Evolutionary conservation across 2,797 vertebrate species (phyloP).

Genomic region (Threskiornis aethiopicus): DNA sequence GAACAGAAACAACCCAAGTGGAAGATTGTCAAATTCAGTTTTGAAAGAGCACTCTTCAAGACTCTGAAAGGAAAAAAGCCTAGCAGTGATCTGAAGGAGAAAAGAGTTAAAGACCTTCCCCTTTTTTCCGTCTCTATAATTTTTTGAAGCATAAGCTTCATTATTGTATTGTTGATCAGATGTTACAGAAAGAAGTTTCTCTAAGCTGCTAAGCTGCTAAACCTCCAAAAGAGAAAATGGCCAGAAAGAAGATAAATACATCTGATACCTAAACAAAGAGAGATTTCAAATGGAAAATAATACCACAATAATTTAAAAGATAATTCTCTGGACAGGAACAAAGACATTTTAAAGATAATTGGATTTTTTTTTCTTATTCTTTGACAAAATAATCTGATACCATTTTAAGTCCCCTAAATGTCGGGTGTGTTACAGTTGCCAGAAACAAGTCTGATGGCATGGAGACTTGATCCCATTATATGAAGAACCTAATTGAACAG

Average conservation of each 20-base stretch:
- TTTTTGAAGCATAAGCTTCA: neutral
- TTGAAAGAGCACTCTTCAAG: conserved; percentile 8
- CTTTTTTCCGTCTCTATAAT: neutral
- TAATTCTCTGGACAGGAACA: neutral
- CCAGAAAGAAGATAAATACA: neutral
- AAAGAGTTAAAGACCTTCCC: neutral
- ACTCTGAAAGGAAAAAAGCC: neutral
- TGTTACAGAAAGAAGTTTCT: neutral
- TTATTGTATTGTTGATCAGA: neutral
- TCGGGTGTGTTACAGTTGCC: neutral
- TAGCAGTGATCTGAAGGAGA: neutral
- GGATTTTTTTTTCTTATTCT: neutral
- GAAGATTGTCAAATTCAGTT: conserved; percentile 30
- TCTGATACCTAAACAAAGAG: neutral
- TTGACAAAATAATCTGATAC: neutral
- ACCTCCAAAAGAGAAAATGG: neutral
- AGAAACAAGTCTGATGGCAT: neutral
- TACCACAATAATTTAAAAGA: neutral
- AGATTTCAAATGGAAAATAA: neutral
- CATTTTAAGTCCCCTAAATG: neutral
- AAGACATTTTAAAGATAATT: neutral
- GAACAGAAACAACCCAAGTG: neutral
- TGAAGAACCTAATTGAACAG: neutral
- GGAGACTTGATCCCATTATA: neutral
- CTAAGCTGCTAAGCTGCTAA: neutral